A percentile compares a stretch with the other conserved stretches of the same genome.
These are phyloP conservation scores for Dromius quadrimaculatus DNA, from an alignment of 2,888 invertebrate species.

Conservation along the genomic window DNA sequence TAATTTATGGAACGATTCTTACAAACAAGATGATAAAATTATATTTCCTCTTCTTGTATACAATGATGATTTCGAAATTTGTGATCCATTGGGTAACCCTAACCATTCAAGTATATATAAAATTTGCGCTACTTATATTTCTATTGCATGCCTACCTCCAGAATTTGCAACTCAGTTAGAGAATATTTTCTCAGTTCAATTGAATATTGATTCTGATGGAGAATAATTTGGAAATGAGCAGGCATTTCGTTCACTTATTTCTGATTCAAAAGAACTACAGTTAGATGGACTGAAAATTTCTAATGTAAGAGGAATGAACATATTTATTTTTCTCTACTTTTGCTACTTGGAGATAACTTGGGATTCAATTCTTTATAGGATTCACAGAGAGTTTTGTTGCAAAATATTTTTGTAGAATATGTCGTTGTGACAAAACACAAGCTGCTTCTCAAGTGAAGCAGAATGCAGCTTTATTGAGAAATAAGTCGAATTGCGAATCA, in stretches of 20 bases:
- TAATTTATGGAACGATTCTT: background rate
- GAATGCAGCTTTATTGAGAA: background rate
- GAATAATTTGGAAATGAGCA: too few relatives aligned
- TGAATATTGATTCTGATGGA: background rate
- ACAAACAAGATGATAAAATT: background rate
- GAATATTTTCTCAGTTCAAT: too few relatives aligned
- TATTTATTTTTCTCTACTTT: background rate
- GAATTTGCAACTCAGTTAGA: background rate
- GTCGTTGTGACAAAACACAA: background rate
- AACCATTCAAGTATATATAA: background rate
- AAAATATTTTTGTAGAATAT: background rate
- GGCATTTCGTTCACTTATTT: too few relatives aligned
- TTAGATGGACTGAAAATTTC: background rate
- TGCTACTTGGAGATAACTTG: background rate
- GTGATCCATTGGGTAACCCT: background rate
- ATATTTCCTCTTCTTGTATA: background rate
- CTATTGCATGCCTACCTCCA: background rate
- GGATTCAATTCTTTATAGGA: background rate
- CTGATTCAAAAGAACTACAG: background rate
- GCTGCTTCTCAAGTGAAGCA: background rate
- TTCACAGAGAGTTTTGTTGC: background rate
- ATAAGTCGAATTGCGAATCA: constrained; percentile 19
- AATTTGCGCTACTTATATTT: background rate
- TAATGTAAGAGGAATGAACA: too few relatives aligned
- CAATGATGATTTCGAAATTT: background rate